phyloP scores from a whole-genome alignment of 2,797 vertebrate genomes.

The Pagetopsis macropterus region DNA sequence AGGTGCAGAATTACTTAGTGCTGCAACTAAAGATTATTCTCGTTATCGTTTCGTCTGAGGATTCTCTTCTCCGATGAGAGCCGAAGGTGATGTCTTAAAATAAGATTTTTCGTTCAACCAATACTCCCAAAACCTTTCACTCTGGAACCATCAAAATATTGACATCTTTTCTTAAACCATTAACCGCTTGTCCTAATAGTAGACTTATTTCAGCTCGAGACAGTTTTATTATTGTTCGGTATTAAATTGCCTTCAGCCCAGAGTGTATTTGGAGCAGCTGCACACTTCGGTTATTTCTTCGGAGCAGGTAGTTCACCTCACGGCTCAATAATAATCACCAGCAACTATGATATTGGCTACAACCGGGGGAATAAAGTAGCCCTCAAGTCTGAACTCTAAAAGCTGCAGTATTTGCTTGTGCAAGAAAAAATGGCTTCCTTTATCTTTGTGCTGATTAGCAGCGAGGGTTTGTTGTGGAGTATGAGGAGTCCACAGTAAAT shows the following conservation, averaged over 20 bases:
- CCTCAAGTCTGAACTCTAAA: constrained; percentile 21
- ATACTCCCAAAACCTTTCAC: background rate
- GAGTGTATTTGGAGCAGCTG: constrained; percentile 1
- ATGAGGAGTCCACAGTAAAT: constrained; percentile 34
- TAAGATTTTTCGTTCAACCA: background rate
- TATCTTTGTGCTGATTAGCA: constrained; percentile 55
- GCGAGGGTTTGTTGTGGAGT: constrained; percentile 52
- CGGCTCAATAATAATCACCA: constrained; percentile 22
- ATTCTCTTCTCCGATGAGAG: background rate
- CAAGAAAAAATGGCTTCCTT: constrained; percentile 35
- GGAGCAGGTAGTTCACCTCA: background rate
- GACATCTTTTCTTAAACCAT: background rate
- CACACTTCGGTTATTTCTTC: constrained; percentile 13
- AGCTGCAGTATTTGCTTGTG: constrained; percentile 28
- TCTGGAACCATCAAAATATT: background rate
- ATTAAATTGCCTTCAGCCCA: background rate
- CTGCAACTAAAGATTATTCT: background rate
- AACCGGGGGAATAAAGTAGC: constrained; percentile 14
- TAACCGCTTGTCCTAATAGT: background rate
- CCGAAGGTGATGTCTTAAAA: background rate
- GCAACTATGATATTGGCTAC: constrained; percentile 12
- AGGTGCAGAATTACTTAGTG: background rate
- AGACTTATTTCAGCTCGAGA: background rate
- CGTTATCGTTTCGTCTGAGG: background rate
- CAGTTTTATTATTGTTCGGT: constrained; percentile 12